A percentile compares a stretch with the other conserved stretches of the same genome.
Evolutionary conservation across 2,113 vertebrate genomes (phyloP).

Genomic region (Agapornis roseicollis): DNA sequence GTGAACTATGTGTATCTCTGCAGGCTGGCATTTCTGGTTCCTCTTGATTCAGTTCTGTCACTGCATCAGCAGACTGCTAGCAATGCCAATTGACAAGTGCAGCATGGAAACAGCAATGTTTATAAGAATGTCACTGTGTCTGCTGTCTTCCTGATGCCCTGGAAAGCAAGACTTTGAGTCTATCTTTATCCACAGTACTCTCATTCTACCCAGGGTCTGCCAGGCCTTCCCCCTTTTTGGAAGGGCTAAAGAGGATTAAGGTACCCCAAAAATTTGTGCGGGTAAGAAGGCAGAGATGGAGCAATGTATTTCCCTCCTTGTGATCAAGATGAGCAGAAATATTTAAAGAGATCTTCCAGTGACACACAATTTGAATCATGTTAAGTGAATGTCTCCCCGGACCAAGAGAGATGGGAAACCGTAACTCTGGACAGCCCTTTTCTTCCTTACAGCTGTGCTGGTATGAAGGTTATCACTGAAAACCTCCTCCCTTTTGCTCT

Average conservation of each 20-base stretch:
- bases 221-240: not conserved
- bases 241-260: not conserved
- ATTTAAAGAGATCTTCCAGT: not conserved
- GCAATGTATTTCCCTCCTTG: not conserved
- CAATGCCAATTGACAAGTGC: not conserved
- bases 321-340: not conserved
- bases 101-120: not conserved
- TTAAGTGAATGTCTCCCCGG: not conserved
- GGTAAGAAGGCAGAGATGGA: not conserved
- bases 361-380: not conserved
- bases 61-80: not conserved
- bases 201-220: not conserved
- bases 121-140: not conserved
- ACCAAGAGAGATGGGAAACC: not conserved
- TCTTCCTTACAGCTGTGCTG: not conserved
- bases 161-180: not conserved
- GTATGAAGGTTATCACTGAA: not conserved
- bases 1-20: not conserved
- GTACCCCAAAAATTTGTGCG: not conserved
- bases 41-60: not conserved
- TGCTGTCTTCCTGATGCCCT: not conserved
- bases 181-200: not conserved
- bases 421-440: not conserved
- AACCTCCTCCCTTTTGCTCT: not conserved
- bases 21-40: not conserved